Base-by-base conservation (phyloP, 2,888 invertebrate species). In the Tipula vernalis region DNA sequence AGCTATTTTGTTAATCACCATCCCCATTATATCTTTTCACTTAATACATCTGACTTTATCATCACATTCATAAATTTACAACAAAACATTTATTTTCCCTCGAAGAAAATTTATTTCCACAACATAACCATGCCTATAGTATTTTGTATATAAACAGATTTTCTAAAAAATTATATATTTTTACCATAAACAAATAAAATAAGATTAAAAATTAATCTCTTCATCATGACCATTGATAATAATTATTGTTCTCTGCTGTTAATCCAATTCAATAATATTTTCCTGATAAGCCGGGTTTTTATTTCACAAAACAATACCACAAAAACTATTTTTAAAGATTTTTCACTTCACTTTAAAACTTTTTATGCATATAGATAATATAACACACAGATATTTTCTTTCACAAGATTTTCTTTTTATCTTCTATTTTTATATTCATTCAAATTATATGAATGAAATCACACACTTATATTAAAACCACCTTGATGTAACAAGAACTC, bases 151-250 rank as follows among this genome's bases (percentile, higher is more conserved):
- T 71, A 8, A 71, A 71, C 18, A 71, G n/a, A 28, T 28, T 71
- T 18, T 2, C 12, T 28, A 71, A 71, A 12, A 71, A 71, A 71
- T 57, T 57, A 39, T 39, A 15, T 71, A 28, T 28, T 28, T 51
- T 71, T 71, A 71, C 71, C 71, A 71, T 71, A 71, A 71, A 71
- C 71, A 71, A 71, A 71, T 71, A 71, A 71, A 71, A 71, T 71
- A 71, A 71, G 71, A 71, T 71, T 71, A 71, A 18, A 28, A 28
- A 71, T 71, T 71, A 71, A 71, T 71, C 71, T 71, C 71, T 71
- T 71, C 71, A 71, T 71, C 71, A 28, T 71, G 71, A 18, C 51
- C 8, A 13, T 18, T 18, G 10, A 15, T 51, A 15, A 39, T 28
- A 13, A 28, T 28, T 28, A 28, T 28, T 71, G 71, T 71, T 71